Conservation (phyloP, 2,113 vertebrate genomes). For the Nymphicus hollandicus region DNA sequence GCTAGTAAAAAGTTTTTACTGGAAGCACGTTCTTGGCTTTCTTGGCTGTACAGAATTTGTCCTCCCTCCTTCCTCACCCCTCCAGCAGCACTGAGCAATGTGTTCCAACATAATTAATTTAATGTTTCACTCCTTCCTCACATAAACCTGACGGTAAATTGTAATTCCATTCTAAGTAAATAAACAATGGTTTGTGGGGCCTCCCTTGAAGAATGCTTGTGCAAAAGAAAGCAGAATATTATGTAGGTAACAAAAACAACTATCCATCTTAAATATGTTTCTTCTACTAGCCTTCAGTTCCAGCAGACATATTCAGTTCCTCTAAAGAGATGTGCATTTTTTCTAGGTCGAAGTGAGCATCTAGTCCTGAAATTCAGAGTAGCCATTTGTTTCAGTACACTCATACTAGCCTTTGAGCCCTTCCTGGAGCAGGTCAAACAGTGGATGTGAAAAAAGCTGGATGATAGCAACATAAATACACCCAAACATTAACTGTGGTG, state of each 20-base stretch:
- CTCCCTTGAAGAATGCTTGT: background rate
- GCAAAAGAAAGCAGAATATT: background rate
- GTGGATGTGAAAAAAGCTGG: background rate
- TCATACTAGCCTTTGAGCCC: background rate
- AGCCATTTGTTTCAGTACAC: background rate
- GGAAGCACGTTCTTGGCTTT: background rate
- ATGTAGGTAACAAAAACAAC: background rate
- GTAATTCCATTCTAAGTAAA: background rate
- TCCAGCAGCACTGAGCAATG: background rate
- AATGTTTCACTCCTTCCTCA: conserved; percentile 11
- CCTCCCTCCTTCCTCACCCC: background rate
- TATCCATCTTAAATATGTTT: background rate
- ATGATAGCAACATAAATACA: background rate
- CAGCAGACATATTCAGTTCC: background rate
- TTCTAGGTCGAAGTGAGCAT: background rate
- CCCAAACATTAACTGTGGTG: background rate
- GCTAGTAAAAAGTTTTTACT: background rate
- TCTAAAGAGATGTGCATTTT: background rate
- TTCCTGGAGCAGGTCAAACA: background rate
- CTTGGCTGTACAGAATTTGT: background rate
- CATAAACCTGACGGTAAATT: background rate
- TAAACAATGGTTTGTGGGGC: background rate
- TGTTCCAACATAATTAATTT: background rate
- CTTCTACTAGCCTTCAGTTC: background rate
- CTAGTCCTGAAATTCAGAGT: background rate